These are phyloP conservation scores for Sceloporus tristichus DNA, from an alignment of 2,113 vertebrate species.

Conservation along the genomic window DNA sequence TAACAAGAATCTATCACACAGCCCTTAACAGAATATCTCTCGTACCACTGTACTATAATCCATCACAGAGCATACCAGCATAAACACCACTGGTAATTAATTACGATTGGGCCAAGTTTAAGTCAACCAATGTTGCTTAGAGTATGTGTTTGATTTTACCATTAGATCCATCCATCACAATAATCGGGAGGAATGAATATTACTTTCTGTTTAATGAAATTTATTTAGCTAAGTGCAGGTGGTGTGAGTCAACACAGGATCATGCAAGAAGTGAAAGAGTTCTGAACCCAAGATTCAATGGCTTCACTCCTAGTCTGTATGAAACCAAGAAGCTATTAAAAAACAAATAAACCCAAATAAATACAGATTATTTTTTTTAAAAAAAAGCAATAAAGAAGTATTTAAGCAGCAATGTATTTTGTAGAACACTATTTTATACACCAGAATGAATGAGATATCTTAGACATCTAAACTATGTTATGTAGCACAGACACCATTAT, in stretches of 20 bases:
- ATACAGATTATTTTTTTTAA: slow-evolving; percentile 21
- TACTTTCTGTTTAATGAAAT: not conserved
- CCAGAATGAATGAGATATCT: slow-evolving; percentile 45
- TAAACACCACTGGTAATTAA: slow-evolving; percentile 54
- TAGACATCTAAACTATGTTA: slow-evolving; percentile 35
- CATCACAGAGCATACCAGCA: slow-evolving; percentile 38
- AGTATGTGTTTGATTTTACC: not conserved
- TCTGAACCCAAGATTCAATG: slow-evolving; percentile 36
- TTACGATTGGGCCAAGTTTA: slow-evolving; percentile 38
- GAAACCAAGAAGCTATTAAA: not conserved
- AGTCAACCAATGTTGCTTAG: slow-evolving; percentile 33
- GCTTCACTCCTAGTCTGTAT: not conserved
- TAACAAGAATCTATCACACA: slow-evolving; percentile 37
- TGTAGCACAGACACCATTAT: slow-evolving; percentile 38
- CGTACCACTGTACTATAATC: slow-evolving; percentile 40
- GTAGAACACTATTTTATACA: slow-evolving; percentile 36
- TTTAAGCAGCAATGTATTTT: slow-evolving; percentile 55
- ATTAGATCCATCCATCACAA: slow-evolving; percentile 20
- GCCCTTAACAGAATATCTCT: slow-evolving; percentile 52
- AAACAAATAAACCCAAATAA: slow-evolving; percentile 54
- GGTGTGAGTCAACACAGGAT: slow-evolving; percentile 53
- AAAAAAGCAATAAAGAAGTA: not conserved
- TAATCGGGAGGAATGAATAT: not conserved
- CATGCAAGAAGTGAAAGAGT: slow-evolving; percentile 38
- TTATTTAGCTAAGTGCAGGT: slow-evolving; percentile 62